phyloP scores from a whole-genome alignment of 1,140 invertebrate genomes.

The Magallana gigas region DNA sequence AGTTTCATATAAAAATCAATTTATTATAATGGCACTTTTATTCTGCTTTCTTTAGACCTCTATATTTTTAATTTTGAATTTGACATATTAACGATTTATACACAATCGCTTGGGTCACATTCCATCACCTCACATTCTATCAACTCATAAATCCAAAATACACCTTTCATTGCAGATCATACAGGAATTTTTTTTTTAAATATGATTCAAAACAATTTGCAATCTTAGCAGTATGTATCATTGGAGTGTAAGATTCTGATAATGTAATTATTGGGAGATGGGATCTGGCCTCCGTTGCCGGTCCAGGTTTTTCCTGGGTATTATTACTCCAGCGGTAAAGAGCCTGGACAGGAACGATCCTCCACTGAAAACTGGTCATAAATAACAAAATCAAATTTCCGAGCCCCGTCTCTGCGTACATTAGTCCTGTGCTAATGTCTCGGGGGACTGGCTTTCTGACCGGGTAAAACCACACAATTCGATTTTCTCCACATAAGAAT shows the following conservation, averaged over 20 bases:
- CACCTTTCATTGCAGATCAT: too few species aligned
- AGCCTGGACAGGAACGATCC: constrained; percentile 15
- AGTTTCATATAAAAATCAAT: constrained; percentile 36
- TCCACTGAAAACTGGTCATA: constrained; percentile 2
- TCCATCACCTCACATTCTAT: background rate
- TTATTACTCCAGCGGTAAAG: constrained; percentile 19
- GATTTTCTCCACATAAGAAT: constrained; percentile 31
- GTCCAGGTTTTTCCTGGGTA: background rate
- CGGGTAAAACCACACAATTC: constrained; percentile 44
- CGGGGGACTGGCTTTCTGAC: background rate
- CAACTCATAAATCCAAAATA: background rate
- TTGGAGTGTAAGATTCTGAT: background rate
- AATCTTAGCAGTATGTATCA: background rate
- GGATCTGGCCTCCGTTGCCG: background rate
- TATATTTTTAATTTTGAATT: background rate
- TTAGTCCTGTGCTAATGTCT: constrained; percentile 8
- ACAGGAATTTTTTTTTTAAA: too few species aligned
- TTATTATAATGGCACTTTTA: background rate
- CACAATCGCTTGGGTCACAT: too few species aligned
- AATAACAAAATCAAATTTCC: constrained; percentile 49
- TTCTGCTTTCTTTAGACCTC: background rate
- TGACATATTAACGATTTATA: background rate
- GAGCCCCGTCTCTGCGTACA: background rate
- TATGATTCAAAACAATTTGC: too few species aligned
- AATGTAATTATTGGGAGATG: constrained; percentile 16